Percentiles rank a stretch among this genome's conserved stretches.
These are phyloP conservation scores for Sturmia bella DNA, from an alignment of 2,888 invertebrate species.

Conservation along the genomic window DNA sequence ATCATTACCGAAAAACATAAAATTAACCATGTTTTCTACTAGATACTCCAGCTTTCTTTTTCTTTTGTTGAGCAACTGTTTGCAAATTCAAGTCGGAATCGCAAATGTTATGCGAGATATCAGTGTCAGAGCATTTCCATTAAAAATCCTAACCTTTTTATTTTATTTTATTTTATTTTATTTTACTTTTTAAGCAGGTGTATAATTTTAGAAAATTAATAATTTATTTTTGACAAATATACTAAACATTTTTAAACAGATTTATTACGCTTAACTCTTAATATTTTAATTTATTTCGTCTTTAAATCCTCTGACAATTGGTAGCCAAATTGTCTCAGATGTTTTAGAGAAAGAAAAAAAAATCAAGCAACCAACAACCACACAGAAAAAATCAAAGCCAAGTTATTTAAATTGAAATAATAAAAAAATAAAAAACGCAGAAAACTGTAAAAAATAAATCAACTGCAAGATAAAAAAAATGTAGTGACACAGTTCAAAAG, in stretches of 20 bases:
- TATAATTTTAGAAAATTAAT: slow-evolving; percentile 4
- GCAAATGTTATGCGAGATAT: too few species aligned
- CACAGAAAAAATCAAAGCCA: slow-evolving; percentile 55
- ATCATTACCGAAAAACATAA: too few species aligned
- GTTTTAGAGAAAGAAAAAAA: slow-evolving; percentile 32
- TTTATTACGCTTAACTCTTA: neutral
- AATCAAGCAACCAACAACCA: slow-evolving; percentile 30
- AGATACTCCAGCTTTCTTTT: too few species aligned
- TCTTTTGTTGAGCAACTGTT: too few species aligned
- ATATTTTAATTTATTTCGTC: slow-evolving; percentile 36
- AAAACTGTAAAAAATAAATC: slow-evolving; percentile 32
- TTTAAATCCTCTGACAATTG: slow-evolving; percentile 46
- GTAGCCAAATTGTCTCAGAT: slow-evolving; percentile 65
- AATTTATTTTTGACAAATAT: neutral
- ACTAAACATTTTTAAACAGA: too few species aligned
- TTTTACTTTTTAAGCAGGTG: too few species aligned
- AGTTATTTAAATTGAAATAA: slow-evolving; percentile 58
- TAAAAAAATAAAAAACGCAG: slow-evolving; percentile 34
- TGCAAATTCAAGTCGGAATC: too few species aligned
- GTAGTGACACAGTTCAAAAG: slow-evolving; percentile 66
- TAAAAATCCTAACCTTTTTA: too few species aligned
- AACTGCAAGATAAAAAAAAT: slow-evolving; percentile 27
- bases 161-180: too few species aligned
- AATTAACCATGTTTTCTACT: too few species aligned
- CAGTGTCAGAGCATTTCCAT: too few species aligned